These are phyloP conservation scores for Drosophila sechellia DNA, from an alignment of 1,140 invertebrate species.

Conservation along the genomic window DNA sequence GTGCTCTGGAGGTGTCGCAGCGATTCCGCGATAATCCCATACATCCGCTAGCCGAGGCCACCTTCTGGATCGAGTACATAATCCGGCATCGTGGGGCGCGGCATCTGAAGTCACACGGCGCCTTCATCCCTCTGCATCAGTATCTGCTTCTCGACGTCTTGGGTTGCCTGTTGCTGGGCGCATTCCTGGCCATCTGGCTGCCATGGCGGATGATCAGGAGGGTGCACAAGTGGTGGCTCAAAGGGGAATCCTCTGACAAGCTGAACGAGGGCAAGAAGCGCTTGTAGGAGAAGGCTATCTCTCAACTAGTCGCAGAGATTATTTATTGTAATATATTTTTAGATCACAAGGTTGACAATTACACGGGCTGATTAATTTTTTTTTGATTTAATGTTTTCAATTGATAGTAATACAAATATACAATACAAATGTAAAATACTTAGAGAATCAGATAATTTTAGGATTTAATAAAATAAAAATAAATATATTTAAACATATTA, in stretches of 20 bases:
- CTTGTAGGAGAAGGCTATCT: slow-evolving; percentile 20
- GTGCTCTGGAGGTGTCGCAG: slow-evolving; percentile 75
- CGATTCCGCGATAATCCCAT: slow-evolving; percentile 85
- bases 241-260: slow-evolving; percentile 10
- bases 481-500: background rate
- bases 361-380: background rate
- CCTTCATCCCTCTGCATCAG: slow-evolving; percentile 84
- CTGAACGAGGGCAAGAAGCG: slow-evolving; percentile 48
- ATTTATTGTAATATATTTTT: slow-evolving; percentile 64
- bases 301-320: slow-evolving; percentile 11
- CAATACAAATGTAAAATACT: background rate
- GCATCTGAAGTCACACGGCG: slow-evolving; percentile 84
- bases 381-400: background rate
- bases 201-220: slow-evolving; percentile 62
- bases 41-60: slow-evolving; percentile 85
- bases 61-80: slow-evolving; percentile 87
- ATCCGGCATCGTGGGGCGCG: slow-evolving; percentile 85
- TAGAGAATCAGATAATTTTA: background rate
- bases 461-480: background rate
- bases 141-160: slow-evolving; percentile 85
- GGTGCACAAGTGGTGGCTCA: slow-evolving; percentile 49
- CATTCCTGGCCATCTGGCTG: slow-evolving; percentile 60
- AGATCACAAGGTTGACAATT: slow-evolving; percentile 20
- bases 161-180: slow-evolving; percentile 50
- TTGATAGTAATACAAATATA: background rate